phyloP scores from a whole-genome alignment of 2,888 invertebrate species.

The Plagodis pulveraria region DNA sequence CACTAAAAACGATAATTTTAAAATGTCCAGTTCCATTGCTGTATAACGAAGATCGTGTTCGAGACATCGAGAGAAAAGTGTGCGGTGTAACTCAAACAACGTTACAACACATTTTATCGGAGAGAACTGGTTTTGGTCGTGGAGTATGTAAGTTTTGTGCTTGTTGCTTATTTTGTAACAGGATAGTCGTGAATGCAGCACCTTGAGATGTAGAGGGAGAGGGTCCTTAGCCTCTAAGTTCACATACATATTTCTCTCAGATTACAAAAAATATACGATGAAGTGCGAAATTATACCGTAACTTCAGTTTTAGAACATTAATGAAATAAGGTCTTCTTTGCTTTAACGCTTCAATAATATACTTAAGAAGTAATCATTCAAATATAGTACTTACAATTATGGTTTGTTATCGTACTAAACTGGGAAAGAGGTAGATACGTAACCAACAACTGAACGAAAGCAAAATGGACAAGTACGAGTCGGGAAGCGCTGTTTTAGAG shows the following conservation, averaged over 20 bases:
- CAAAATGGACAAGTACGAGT: too few species aligned
- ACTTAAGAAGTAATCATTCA: too few species aligned
- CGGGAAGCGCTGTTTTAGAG: too few species aligned
- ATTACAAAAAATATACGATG: too few species aligned
- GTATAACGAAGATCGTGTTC: not conserved
- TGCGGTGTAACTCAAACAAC: constrained; percentile 10
- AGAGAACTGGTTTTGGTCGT: constrained; percentile 31
- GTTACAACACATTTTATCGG: constrained; percentile 8
- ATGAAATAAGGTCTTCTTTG: too few species aligned
- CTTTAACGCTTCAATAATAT: too few species aligned
- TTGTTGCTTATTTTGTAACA: constrained; percentile 35
- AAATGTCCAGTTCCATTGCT: constrained; percentile 3
- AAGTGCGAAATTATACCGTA: too few species aligned
- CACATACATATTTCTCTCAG: not conserved
- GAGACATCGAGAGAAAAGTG: not conserved
- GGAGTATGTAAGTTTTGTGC: constrained; percentile 34
- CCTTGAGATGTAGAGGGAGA: not conserved
- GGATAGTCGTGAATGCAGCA: constrained; percentile 16
- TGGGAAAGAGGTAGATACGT: too few species aligned
- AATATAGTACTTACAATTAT: too few species aligned
- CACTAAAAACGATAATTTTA: not conserved
- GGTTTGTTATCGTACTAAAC: too few species aligned
- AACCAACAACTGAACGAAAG: too few species aligned
- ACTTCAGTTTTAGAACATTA: too few species aligned
- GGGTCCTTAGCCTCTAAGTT: constrained; percentile 2